Conservation (phyloP, 2,797 vertebrate genomes). For the Schizothorax lantsangensis region DNA sequence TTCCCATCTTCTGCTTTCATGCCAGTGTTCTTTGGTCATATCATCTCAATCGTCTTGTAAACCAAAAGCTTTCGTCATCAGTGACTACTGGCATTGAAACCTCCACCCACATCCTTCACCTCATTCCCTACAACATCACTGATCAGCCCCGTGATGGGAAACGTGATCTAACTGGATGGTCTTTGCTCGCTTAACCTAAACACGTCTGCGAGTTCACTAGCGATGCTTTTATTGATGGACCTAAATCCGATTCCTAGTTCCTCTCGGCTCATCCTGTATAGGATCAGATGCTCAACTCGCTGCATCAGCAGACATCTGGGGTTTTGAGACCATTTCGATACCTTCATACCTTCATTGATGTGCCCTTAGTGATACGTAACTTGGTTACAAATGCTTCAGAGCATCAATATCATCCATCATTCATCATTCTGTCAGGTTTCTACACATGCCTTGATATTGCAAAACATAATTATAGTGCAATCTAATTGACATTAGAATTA, state of each 20-base stretch:
- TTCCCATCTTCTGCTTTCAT: not conserved
- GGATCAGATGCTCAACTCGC: not conserved
- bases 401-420: not conserved
- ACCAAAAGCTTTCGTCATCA: constrained; percentile 6
- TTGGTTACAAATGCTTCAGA: not conserved
- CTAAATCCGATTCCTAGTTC: not conserved
- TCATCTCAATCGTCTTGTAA: not conserved
- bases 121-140: not conserved
- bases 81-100: not conserved
- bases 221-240: not conserved
- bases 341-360: not conserved
- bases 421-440: not conserved
- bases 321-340: not conserved
- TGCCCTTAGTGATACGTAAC: not conserved
- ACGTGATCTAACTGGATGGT: not conserved
- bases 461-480: not conserved
- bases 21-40: not conserved
- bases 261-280: not conserved
- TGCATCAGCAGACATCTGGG: not conserved
- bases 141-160: not conserved
- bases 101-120: not conserved
- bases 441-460: not conserved
- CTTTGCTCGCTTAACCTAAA: not conserved
- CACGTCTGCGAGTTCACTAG: not conserved
- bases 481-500: not conserved